A percentile compares a stretch with the other conserved stretches of the same genome.
Conservation (phyloP, 2,113 vertebrate genomes). For the Rhinolophus ferrumequinum region DNA sequence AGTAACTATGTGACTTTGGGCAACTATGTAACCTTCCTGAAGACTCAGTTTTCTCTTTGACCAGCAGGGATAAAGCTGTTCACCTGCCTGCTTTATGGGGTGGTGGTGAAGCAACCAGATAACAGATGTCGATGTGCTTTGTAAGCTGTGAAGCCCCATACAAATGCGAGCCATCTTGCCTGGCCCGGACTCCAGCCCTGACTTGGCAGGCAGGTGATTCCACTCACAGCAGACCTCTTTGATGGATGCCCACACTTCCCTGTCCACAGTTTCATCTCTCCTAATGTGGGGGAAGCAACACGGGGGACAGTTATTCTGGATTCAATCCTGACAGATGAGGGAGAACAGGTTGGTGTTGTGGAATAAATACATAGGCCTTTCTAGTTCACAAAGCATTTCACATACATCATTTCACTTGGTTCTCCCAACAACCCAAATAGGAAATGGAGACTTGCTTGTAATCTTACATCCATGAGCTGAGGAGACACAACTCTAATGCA, state of each 20-base stretch:
- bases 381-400: conserved; percentile 41
- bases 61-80: neutral
- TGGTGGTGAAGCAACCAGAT: neutral
- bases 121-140: conserved; percentile 48
- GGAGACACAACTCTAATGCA: neutral
- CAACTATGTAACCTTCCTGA: neutral
- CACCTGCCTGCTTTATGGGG: neutral
- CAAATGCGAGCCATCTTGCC: neutral
- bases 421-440: neutral
- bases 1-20: neutral
- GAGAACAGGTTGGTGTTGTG: neutral
- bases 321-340: conserved; percentile 29
- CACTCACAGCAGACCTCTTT: conserved; percentile 17
- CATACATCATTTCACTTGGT: conserved; percentile 9
- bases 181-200: neutral
- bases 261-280: conserved; percentile 68
- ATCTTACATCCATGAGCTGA: neutral
- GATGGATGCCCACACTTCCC: conserved; percentile 68
- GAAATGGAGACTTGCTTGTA: neutral
- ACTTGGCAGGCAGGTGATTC: neutral
- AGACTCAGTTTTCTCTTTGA: conserved; percentile 38
- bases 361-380: conserved; percentile 20
- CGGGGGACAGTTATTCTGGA: conserved; percentile 54
- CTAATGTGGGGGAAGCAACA: conserved; percentile 35
- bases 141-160: neutral